Evolutionary conservation across 2,888 invertebrate species (phyloP).

Genomic region (Drosophila leonis): DNA sequence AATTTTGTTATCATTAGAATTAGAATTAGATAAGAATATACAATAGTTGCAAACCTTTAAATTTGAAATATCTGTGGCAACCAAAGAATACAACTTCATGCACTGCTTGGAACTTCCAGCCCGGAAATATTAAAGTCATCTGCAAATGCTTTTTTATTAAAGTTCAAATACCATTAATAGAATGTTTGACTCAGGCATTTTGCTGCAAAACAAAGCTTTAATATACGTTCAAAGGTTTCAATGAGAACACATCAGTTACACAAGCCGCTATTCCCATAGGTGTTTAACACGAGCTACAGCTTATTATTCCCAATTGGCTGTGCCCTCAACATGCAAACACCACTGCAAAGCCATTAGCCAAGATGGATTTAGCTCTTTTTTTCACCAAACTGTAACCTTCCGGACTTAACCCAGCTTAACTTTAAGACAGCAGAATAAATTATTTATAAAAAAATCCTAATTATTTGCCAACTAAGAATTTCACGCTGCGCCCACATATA

Average conservation of each 20-base stretch:
- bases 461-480: constrained; percentile 17
- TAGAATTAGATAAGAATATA: too few species aligned
- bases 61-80: background rate
- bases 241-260: background rate
- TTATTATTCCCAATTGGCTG: constrained; percentile 30
- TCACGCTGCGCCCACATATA: constrained; percentile 13
- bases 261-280: constrained; percentile 1
- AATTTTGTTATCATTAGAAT: background rate
- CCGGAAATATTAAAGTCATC: background rate
- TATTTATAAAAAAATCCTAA: constrained; percentile 8
- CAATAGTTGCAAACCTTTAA: background rate
- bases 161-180: background rate
- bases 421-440: constrained; percentile 5
- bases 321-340: background rate
- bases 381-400: background rate
- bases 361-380: background rate
- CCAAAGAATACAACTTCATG: background rate
- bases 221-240: background rate
- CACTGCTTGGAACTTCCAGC: background rate
- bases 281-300: constrained; percentile 23
- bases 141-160: background rate
- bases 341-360: constrained; percentile 20
- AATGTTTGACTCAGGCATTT: background rate
- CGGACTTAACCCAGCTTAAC: background rate
- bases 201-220: background rate